Percentiles rank a stretch among this genome's conserved stretches.
phyloP scores from a whole-genome alignment of 2,888 invertebrate genomes.

The Cryptosula pallasiana region DNA sequence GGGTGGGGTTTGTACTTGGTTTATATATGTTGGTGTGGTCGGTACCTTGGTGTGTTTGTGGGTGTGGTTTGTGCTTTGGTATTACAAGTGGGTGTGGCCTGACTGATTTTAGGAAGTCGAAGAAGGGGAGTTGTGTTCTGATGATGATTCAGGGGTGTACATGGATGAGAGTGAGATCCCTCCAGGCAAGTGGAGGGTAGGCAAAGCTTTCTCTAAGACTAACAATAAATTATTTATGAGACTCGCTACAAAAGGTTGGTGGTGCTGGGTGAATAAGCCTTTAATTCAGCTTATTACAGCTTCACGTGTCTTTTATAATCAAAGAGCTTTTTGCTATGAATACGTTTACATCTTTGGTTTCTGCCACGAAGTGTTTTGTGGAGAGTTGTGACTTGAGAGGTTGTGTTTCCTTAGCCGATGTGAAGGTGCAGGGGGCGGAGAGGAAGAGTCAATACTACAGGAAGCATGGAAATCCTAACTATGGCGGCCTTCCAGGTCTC shows the following conservation, averaged over 20 bases:
- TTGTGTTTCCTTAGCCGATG: constrained; percentile 16
- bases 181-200: constrained; percentile 21
- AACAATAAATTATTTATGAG: constrained; percentile 11
- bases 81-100: too few relatives aligned
- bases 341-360: too few relatives aligned
- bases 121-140: background rate
- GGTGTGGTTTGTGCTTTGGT: too few relatives aligned
- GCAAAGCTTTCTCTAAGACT: background rate
- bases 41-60: too few relatives aligned
- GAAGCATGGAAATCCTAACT: constrained; percentile 19
- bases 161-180: constrained; percentile 17
- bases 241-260: constrained; percentile 16
- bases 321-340: too few relatives aligned
- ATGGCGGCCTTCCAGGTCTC: constrained; percentile 6
- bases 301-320: too few relatives aligned
- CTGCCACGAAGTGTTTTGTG: too few relatives aligned
- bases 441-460: constrained; percentile 13
- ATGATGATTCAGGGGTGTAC: background rate
- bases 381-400: too few relatives aligned
- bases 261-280: too few relatives aligned
- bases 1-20: too few relatives aligned
- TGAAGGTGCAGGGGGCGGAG: constrained; percentile 6
- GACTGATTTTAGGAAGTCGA: background rate
- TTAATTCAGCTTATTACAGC: too few relatives aligned
- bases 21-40: too few relatives aligned